Conservation (phyloP, 2,113 vertebrate species). For the Zapus hudsonius region DNA sequence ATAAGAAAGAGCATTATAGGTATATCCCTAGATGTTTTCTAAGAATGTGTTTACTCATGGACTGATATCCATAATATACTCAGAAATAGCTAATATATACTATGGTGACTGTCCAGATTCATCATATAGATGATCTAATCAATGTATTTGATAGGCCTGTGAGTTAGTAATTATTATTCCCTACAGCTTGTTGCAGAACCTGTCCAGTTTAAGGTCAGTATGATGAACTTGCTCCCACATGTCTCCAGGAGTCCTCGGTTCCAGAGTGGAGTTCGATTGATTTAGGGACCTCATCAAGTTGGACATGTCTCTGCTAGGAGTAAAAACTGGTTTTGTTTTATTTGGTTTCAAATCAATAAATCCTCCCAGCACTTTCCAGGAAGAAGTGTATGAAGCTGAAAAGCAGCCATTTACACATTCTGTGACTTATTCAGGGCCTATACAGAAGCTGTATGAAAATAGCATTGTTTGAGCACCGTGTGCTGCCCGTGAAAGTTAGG, state of each 20-base stretch:
- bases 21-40: conserved; percentile 44
- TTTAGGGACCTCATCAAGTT: background rate
- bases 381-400: background rate
- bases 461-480: background rate
- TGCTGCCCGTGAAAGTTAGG: background rate
- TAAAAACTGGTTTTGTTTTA: background rate
- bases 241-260: background rate
- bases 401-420: background rate
- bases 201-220: conserved; percentile 20
- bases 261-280: background rate
- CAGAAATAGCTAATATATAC: background rate
- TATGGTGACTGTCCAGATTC: background rate
- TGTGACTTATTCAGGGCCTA: background rate
- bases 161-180: background rate
- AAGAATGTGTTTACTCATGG: background rate
- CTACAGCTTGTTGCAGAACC: background rate
- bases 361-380: background rate
- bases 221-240: background rate
- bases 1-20: conserved; percentile 79
- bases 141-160: background rate
- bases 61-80: background rate
- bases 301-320: conserved; percentile 1
- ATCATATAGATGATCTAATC: background rate
- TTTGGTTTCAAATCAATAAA: conserved; percentile 51
- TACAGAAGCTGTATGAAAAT: background rate